Evolutionary conservation across 2,113 vertebrate species (phyloP).

Genomic region (Austrofundulus limnaeus): DNA sequence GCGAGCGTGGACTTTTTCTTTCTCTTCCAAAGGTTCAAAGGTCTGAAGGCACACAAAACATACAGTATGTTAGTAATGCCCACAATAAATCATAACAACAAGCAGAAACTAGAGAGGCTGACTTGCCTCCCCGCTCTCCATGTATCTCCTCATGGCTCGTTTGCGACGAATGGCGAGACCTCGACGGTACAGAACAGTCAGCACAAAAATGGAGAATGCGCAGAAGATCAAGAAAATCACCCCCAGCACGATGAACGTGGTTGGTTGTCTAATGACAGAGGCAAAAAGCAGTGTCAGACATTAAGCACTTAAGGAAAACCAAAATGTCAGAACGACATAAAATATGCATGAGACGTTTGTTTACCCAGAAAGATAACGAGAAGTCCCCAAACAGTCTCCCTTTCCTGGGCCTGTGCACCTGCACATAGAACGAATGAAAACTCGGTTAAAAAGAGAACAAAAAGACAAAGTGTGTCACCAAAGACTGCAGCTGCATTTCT

Average conservation of each 20-base stretch:
- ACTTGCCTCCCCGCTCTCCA: conserved; percentile 87
- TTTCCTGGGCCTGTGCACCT: conserved; percentile 85
- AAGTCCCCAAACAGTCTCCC: conserved; percentile 74
- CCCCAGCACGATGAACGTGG: conserved; percentile 81
- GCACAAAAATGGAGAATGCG: conserved; percentile 77
- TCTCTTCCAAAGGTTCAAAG: conserved; percentile 90
- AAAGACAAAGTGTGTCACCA: not conserved
- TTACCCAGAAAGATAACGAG: conserved; percentile 55
- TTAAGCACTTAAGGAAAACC: not conserved
- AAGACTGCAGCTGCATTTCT: conserved; percentile 24
- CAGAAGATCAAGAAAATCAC: conserved; percentile 78
- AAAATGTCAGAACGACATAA: conserved; percentile 4
- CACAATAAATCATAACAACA: not conserved
- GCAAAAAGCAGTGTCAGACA: not conserved
- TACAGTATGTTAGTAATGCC: not conserved
- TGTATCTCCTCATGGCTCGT: conserved; percentile 90
- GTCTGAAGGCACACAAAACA: conserved; percentile 69
- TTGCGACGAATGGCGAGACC: conserved; percentile 90
- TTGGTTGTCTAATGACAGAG: conserved; percentile 72
- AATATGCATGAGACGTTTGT: conserved; percentile 3
- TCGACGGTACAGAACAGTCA: conserved; percentile 86
- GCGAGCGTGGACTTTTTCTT: conserved; percentile 86
- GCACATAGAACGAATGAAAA: conserved; percentile 7
- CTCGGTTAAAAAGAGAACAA: not conserved
- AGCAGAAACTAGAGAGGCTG: not conserved